Evolutionary conservation across 2,113 vertebrate genomes (phyloP).

Genomic region (Stigmatopora argus): DNA sequence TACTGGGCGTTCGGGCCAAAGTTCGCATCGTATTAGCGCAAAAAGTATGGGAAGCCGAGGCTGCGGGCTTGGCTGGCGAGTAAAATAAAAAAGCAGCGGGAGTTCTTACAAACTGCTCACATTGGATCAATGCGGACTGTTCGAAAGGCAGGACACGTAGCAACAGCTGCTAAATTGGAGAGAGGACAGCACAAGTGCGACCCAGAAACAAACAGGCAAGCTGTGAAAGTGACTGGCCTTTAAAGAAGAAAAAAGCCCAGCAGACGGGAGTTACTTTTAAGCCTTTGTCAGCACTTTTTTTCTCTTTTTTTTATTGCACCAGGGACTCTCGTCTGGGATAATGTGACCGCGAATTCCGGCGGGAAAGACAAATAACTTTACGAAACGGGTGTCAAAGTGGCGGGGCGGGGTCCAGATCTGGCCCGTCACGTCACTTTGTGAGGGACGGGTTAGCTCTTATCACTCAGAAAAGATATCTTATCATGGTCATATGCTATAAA

Average conservation of each 20-base stretch:
- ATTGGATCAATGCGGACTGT: slow-evolving; percentile 58
- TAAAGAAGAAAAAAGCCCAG: slow-evolving; percentile 10
- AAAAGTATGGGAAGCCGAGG: slow-evolving; percentile 17
- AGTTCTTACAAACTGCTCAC: slow-evolving; percentile 39
- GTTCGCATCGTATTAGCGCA: slow-evolving; percentile 37
- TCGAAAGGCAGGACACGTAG: slow-evolving; percentile 57
- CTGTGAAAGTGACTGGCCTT: slow-evolving; percentile 42
- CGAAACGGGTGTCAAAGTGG: no score
- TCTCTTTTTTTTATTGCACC: slow-evolving; percentile 51
- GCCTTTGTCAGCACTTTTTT: slow-evolving; percentile 54
- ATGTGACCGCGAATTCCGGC: slow-evolving; percentile 9
- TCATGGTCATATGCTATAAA: no score
- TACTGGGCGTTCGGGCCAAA: slow-evolving; percentile 44
- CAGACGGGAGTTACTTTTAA: slow-evolving; percentile 48
- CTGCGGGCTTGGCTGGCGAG: slow-evolving; percentile 19
- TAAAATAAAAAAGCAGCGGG: slow-evolving; percentile 52
- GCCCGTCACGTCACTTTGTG: no score
- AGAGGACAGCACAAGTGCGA: slow-evolving; percentile 48
- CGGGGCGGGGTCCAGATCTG: no score
- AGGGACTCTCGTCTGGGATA: slow-evolving; percentile 38
- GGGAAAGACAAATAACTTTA: slow-evolving; percentile 14
- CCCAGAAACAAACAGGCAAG: slow-evolving; percentile 17
- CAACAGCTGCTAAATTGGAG: slow-evolving; percentile 63
- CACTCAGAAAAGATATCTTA: no score
- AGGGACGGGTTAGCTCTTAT: no score